Base-by-base conservation (phyloP, 2,797 vertebrate species). In the Prunella strophiata region DNA sequence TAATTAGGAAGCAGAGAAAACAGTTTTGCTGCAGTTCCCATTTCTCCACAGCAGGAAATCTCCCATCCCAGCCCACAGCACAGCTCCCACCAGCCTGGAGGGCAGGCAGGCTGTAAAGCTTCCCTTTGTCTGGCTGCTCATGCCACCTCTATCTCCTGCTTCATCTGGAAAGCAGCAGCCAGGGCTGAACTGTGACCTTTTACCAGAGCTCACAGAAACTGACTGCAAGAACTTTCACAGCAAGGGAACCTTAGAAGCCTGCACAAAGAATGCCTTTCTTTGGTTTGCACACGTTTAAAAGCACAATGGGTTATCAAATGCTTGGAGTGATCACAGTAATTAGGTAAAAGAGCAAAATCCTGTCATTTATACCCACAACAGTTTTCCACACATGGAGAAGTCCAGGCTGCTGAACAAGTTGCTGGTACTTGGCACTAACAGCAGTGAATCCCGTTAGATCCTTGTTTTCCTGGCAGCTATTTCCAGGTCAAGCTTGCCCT, bases 1-100 rank as follows among this genome's bases (percentile, higher is more conserved):
- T 79, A 54, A 95, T 88, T 70, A 90, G 91, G 91, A 95, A 94
- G 93, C 43, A 78, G 80, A 88, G 73, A 93, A 94, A 91, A 91
- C 83, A 84, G 91, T 74, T 93, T 74, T 91, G 77, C 82, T 91
- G 14, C 65, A 92, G 70, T 16, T 5, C 51, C 18, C 52, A 2
- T 88, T 90, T 92, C 78, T 63, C 88, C 89, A n/a, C 30, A 59
- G 95, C 94, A 86, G 91, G 82, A 93, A 96, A 83, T n/a, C 63
- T 93, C 82, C 63, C 79, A 73, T 26, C n/a, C 32, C 73, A 55
- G 63, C 36, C 27, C 84, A 22, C 17, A 68, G n/a, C 54, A 58
- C 65, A 82, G 74, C 68, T 63, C 67, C 43, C 29, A 11, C 47
- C 3, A 7, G n/a, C 48, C 66, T 58, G 76, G 45, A 83, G 32